A percentile compares a stretch with the other conserved stretches of the same genome.
Conservation (phyloP, 2,797 vertebrate genomes). For the Peromyscus melanophrys region DNA sequence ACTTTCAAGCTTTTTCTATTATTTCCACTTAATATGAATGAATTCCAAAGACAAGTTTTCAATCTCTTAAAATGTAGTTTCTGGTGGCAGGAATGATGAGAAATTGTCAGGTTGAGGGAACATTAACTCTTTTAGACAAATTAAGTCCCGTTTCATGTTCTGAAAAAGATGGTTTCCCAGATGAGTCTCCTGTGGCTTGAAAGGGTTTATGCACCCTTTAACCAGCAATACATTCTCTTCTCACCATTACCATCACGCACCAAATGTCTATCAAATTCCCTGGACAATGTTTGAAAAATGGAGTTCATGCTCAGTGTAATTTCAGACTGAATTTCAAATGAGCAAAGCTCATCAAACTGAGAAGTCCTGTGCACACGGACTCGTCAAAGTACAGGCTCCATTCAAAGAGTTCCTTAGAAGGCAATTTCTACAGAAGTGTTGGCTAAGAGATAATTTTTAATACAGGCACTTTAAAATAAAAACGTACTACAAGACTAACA, state of each 20-base stretch:
- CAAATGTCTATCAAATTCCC: slow-evolving; percentile 58
- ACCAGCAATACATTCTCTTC: slow-evolving; percentile 31
- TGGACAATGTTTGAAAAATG: slow-evolving; percentile 64
- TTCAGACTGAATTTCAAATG: slow-evolving; percentile 61
- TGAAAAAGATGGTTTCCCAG: slow-evolving; percentile 66
- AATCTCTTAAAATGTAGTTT: slow-evolving; percentile 54
- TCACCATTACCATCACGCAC: slow-evolving; percentile 38
- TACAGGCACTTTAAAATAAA: slow-evolving; percentile 74
- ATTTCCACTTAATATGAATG: slow-evolving; percentile 34
- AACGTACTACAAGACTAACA: slow-evolving; percentile 36
- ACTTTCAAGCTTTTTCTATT: slow-evolving; percentile 36
- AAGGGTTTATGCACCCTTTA: slow-evolving; percentile 58
- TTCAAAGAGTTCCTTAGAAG: slow-evolving; percentile 61
- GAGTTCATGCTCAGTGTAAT: slow-evolving; percentile 47
- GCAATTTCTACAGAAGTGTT: slow-evolving; percentile 64
- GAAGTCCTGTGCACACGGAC: slow-evolving; percentile 42
- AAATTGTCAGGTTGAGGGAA: slow-evolving; percentile 44
- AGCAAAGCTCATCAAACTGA: slow-evolving; percentile 62
- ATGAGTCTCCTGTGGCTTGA: slow-evolving; percentile 40
- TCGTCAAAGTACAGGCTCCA: slow-evolving; percentile 25
- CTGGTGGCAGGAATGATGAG: slow-evolving; percentile 52
- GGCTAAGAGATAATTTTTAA: slow-evolving; percentile 64
- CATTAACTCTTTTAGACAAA: slow-evolving; percentile 74
- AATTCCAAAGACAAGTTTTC: slow-evolving; percentile 25
- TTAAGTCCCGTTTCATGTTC: slow-evolving; percentile 60